Conservation (phyloP, 2,797 vertebrate genomes). For the Sciurus vulgaris region DNA sequence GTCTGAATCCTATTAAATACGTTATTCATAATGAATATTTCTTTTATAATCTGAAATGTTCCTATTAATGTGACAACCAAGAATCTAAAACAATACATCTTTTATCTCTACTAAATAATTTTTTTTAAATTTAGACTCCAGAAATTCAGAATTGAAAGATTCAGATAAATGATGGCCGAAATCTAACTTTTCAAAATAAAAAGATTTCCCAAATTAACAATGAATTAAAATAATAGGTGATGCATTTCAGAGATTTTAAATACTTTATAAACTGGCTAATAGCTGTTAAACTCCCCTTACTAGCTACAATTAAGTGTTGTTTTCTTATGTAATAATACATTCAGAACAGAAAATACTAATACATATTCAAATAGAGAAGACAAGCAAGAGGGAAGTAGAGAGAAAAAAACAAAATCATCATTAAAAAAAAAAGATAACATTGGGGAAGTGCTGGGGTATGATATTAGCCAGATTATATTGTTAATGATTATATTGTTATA, state of each 20-base stretch:
- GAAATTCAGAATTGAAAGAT: conserved; percentile 25
- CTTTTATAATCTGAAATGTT: neutral
- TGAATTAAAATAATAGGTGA: neutral
- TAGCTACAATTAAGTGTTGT: neutral
- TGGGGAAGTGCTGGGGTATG: too few relatives aligned
- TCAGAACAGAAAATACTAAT: neutral
- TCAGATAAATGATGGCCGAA: neutral
- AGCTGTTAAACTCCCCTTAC: neutral
- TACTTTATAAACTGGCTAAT: neutral
- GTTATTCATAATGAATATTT: conserved; percentile 39
- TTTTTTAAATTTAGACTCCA: conserved; percentile 13
- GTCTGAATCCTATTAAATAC: conserved; percentile 30
- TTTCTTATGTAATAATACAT: neutral
- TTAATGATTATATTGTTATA: too few relatives aligned
- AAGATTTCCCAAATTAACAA: conserved; percentile 26
- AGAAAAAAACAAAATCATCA: neutral
- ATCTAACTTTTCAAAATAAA: conserved; percentile 34
- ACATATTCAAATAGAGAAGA: neutral
- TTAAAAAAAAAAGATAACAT: neutral
- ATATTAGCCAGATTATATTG: too few relatives aligned
- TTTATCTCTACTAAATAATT: conserved; percentile 50
- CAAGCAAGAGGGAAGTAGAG: neutral
- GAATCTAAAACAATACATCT: conserved; percentile 39
- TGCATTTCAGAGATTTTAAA: conserved; percentile 21
- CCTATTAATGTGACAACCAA: conserved; percentile 41